Conservation (phyloP, 1,140 invertebrate genomes). For the Nilaparvata lugens region DNA sequence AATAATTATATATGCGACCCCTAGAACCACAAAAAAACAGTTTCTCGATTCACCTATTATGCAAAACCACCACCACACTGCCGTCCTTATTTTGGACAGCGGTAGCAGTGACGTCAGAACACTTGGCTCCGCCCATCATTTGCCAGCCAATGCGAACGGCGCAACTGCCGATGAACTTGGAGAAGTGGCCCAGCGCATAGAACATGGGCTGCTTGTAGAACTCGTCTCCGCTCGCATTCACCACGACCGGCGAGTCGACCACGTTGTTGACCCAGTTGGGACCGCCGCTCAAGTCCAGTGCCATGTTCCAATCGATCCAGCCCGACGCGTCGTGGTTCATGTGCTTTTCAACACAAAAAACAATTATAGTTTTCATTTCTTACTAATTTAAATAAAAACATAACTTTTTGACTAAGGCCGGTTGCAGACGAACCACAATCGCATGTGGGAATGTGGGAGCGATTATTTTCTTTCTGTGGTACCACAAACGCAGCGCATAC, state of each 20-base stretch:
- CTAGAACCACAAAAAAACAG: too few relatives aligned
- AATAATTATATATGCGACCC: too few relatives aligned
- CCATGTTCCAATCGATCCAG: slow-evolving; percentile 88
- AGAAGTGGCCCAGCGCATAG: slow-evolving; percentile 80
- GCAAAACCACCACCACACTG: slow-evolving; percentile 44
- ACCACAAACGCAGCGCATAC: too few relatives aligned
- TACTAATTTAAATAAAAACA: too few relatives aligned
- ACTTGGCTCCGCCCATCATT: too few relatives aligned
- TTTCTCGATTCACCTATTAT: too few relatives aligned
- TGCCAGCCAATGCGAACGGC: slow-evolving; percentile 38
- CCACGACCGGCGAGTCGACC: slow-evolving; percentile 69
- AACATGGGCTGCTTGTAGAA: slow-evolving; percentile 87
- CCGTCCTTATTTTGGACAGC: slow-evolving; percentile 49
- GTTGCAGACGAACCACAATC: too few relatives aligned
- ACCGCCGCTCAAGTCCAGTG: slow-evolving; percentile 66
- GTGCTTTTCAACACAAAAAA: too few relatives aligned
- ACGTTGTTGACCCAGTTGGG: slow-evolving; percentile 70
- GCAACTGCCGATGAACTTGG: slow-evolving; percentile 62
- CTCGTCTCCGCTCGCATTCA: slow-evolving; percentile 51
- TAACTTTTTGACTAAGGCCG: too few relatives aligned
- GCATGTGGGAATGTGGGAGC: too few relatives aligned
- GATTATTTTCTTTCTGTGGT: too few relatives aligned
- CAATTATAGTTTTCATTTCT: too few relatives aligned
- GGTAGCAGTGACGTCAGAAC: slow-evolving; percentile 32
- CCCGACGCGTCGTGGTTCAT: slow-evolving; percentile 59